These are phyloP conservation scores for Gryllus longicercus DNA, from an alignment of 2,888 invertebrate species.

Conservation along the genomic window DNA sequence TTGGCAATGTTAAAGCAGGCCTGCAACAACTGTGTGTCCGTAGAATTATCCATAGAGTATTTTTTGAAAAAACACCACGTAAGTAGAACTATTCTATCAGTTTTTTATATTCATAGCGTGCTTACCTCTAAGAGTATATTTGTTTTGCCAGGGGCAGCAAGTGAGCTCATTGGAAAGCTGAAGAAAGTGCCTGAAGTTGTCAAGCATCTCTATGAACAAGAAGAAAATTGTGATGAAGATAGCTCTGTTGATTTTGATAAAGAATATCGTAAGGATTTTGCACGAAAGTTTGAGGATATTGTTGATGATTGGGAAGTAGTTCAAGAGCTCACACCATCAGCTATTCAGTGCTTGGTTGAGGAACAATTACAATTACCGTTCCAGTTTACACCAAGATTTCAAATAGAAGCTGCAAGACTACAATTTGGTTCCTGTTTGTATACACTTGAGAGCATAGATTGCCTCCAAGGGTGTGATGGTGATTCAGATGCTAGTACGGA, in stretches of 20 bases:
- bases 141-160: not conserved
- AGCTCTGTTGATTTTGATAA: not conserved
- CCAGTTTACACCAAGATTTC: constrained; percentile 33
- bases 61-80: constrained; percentile 28
- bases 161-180: not conserved
- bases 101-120: not conserved
- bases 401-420: constrained; percentile 35
- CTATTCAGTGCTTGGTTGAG: not conserved
- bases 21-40: constrained; percentile 36
- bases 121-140: not conserved
- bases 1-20: constrained; percentile 37
- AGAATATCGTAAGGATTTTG: not conserved
- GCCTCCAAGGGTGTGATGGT: constrained; percentile 32
- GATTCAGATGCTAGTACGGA: constrained; percentile 24
- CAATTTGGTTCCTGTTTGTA: constrained; percentile 31
- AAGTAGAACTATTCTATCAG: not conserved
- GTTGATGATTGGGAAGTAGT: constrained; percentile 23
- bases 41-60: constrained; percentile 33
- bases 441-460: constrained; percentile 32
- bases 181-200: not conserved
- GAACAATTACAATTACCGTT: constrained; percentile 32
- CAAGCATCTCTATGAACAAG: not conserved
- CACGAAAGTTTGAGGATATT: not conserved
- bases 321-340: not conserved
- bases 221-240: not conserved